Percentiles rank a stretch among this genome's conserved stretches.
Conservation (phyloP, 2,888 invertebrate genomes). For the Megastigmus dorsalis region DNA sequence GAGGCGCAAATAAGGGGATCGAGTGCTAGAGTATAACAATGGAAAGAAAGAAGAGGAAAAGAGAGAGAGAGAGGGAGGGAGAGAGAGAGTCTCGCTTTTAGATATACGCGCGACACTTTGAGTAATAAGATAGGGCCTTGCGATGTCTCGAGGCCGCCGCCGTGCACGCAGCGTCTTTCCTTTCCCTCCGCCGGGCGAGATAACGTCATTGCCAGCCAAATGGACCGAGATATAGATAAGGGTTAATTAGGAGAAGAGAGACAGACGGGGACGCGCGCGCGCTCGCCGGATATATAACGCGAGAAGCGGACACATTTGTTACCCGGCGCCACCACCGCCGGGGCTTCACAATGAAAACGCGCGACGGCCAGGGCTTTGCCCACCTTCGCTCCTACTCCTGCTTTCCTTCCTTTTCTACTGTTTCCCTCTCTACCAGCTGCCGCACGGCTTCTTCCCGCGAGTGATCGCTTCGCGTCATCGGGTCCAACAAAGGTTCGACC, state of each 20-base stretch:
- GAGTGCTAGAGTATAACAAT: not conserved
- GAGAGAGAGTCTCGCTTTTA: slow-evolving; percentile 58
- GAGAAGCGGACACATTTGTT: slow-evolving; percentile 71
- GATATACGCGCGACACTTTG: slow-evolving; percentile 64
- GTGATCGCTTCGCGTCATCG: too few relatives aligned
- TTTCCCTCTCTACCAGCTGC: not conserved
- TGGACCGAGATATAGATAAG: slow-evolving; percentile 74
- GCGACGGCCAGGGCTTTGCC: too few relatives aligned
- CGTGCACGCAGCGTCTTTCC: slow-evolving; percentile 56
- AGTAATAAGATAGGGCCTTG: slow-evolving; percentile 69
- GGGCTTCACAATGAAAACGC: too few relatives aligned
- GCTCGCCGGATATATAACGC: slow-evolving; percentile 11
- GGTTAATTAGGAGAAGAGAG: slow-evolving; percentile 72
- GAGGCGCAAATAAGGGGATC: not conserved
- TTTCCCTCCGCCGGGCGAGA: slow-evolving; percentile 63
- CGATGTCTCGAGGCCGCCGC: not conserved
- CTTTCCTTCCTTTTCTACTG: not conserved
- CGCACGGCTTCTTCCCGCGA: too few relatives aligned
- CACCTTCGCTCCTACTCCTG: too few relatives aligned
- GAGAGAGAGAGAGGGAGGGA: slow-evolving; percentile 1
- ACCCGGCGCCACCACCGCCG: slow-evolving; percentile 49
- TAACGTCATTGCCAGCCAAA: slow-evolving; percentile 73
- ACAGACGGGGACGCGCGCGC: slow-evolving; percentile 62
- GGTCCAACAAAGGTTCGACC: not conserved
- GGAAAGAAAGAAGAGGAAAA: not conserved